Evolutionary conservation across 2,888 invertebrate genomes (phyloP).

Genomic region (Priocnemis perturbator): DNA sequence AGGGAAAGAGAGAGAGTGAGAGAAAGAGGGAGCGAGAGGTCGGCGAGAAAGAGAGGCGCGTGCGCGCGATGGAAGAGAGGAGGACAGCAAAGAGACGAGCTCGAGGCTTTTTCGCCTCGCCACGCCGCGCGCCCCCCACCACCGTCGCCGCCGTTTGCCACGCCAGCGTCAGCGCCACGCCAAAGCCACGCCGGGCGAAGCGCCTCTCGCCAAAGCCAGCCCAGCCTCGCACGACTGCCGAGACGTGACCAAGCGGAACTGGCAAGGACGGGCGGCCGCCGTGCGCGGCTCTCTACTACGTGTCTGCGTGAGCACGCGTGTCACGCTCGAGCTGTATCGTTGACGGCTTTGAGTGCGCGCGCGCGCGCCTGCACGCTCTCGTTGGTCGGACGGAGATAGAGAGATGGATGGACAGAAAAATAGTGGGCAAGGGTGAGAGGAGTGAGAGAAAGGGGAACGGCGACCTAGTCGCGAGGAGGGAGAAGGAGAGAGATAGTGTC

Average conservation of each 20-base stretch:
- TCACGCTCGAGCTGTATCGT: conserved; percentile 44
- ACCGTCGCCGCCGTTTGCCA: conserved; percentile 1
- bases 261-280: conserved; percentile 58
- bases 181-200: conserved; percentile 15
- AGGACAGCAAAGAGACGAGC: background rate
- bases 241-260: conserved; percentile 56
- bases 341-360: conserved; percentile 22
- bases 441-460: background rate
- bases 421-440: background rate
- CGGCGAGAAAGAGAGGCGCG: background rate
- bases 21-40: background rate
- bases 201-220: background rate
- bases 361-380: conserved; percentile 10
- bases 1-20: conserved; percentile 15
- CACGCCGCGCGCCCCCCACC: conserved; percentile 8
- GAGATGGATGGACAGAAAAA: background rate
- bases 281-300: conserved; percentile 19
- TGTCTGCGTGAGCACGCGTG: conserved; percentile 27
- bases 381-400: background rate
- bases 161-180: conserved; percentile 20
- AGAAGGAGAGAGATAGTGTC: background rate
- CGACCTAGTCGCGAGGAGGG: conserved; percentile 10
- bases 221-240: conserved; percentile 19
- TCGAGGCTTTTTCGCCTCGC: conserved; percentile 24
- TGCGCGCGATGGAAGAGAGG: background rate